A percentile compares a stretch with the other conserved stretches of the same genome.
Evolutionary conservation across 2,888 invertebrate species (phyloP).

Genomic region (Chrysolina oricalcia): DNA sequence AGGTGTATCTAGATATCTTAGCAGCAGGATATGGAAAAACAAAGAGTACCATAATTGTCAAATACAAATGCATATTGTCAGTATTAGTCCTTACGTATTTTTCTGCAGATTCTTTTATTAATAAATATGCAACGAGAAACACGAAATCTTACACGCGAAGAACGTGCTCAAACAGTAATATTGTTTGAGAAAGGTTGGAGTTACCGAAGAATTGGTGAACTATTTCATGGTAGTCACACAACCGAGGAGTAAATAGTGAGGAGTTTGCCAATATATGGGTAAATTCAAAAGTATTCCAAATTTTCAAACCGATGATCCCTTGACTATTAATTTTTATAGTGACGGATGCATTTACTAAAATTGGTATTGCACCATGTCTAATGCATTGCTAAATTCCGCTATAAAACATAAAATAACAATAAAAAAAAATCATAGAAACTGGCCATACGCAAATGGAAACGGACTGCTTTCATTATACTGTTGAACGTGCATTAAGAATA

Average conservation of each 20-base stretch:
- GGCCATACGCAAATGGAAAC: conserved; percentile 12
- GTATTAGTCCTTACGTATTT: no score
- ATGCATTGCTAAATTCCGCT: neutral
- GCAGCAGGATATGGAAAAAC: no score
- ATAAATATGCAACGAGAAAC: no score
- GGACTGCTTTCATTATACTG: neutral
- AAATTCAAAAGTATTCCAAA: neutral
- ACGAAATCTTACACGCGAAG: no score
- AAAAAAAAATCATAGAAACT: neutral
- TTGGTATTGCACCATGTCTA: neutral
- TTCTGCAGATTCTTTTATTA: no score
- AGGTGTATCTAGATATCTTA: no score
- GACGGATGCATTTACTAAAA: neutral
- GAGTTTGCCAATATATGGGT: conserved; percentile 28
- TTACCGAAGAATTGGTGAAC: no score
- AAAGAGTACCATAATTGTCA: no score
- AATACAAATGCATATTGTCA: no score
- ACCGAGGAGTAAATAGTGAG: conserved; percentile 23
- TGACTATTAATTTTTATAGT: conserved; percentile 5
- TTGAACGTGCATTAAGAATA: conserved; percentile 12
- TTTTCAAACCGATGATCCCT: conserved; percentile 5
- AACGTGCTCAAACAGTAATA: no score
- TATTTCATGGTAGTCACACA: no score
- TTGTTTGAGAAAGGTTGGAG: no score
- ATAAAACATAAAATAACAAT: neutral